Conservation (phyloP, 2,113 vertebrate species). For the Struthio camelus region DNA sequence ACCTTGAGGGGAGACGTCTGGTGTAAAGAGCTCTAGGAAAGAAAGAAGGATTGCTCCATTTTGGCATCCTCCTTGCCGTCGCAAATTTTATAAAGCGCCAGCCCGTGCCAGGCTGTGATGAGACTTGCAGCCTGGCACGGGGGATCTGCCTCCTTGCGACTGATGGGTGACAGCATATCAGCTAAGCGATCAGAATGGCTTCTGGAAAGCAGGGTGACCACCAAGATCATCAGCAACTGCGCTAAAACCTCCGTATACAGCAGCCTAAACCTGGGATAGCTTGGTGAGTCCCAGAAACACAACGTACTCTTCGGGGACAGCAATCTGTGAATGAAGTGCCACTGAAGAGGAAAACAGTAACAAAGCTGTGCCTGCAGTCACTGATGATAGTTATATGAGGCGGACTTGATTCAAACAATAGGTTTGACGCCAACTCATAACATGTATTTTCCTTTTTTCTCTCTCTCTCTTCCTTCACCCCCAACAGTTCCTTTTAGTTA, state of each 20-base stretch:
- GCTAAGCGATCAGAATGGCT: background rate
- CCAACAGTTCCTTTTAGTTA: background rate
- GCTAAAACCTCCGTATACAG: background rate
- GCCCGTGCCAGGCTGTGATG: background rate
- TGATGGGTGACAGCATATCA: background rate
- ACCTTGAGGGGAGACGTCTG: background rate
- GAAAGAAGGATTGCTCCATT: background rate
- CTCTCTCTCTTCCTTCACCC: background rate
- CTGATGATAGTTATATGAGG: background rate
- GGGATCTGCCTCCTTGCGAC: background rate
- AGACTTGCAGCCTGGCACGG: background rate
- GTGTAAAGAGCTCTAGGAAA: background rate
- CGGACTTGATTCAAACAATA: background rate
- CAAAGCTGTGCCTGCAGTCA: background rate
- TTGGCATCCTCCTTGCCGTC: background rate
- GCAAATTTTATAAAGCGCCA: background rate
- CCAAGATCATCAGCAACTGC: background rate
- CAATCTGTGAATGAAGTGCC: background rate
- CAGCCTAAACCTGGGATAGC: background rate
- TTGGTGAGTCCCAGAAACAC: background rate
- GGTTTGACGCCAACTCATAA: background rate
- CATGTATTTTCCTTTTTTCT: background rate
- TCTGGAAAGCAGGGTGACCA: background rate
- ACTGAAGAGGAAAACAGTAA: background rate
- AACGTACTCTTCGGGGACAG: fast-evolving